Base-by-base conservation (phyloP, 2,797 vertebrate species). In the Psittacula echo region DNA sequence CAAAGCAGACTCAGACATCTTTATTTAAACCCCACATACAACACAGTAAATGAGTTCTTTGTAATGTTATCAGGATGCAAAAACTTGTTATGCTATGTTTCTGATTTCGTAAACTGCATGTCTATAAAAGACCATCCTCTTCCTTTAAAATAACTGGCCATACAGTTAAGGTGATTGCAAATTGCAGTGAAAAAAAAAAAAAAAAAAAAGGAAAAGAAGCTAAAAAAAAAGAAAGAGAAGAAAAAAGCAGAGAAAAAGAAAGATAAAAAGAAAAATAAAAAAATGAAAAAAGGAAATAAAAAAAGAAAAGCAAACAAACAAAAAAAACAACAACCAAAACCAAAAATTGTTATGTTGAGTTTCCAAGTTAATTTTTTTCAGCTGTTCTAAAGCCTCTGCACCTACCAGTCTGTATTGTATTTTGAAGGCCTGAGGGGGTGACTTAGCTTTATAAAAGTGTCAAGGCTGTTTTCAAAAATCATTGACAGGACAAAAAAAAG, bases 181-280 rank as follows among this genome's bases (percentile, higher is more conserved):
- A 26, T 9, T 67, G 13, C 8, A 3, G 5, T 58, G 20, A 17
- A 19, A 13, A 8, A 7, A n/a, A 11, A 58, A 37, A 24, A 24
- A 17, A 3, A 22, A 24, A 9, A 23, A 48, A 56, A 3, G 2
- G 1, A 2, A 17, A 6, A 19, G 27, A 14, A 30, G 10, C 18
- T 9, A 15, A 7, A 24, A 18, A 9, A 37, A 32, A 26, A 6
- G 1, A 39, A 22, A 21, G 10, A 34, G 2, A 32, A 8, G 1
- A 3, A 2, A 37, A 5, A 5, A 5, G 5, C 4, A 21, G 8
- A 11, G 0, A 6, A 7, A 14, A 13, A 9, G 2, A 2, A 5
- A 29, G 4, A 7, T 3, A 4, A 3, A 13, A 16, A 22, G 2
- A 13, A 26, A 7, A 7, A 13, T 29, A 4, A 1, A 2, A 1